Base-by-base conservation (phyloP, 2,888 invertebrate species). In the Ormyrus thymus region DNA sequence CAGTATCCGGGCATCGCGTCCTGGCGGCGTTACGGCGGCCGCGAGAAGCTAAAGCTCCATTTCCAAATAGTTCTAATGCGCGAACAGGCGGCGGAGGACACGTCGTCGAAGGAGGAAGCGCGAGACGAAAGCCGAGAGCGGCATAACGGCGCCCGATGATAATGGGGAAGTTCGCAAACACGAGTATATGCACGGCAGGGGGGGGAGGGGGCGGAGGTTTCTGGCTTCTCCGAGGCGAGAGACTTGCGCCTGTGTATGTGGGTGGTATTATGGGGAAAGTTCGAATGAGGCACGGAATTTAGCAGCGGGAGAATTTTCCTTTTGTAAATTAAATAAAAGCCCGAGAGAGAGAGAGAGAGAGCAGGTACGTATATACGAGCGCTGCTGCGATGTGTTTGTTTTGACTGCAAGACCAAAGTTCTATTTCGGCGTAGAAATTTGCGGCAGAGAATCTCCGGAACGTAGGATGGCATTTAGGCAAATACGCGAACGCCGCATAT, bases 161-260 rank as follows among this genome's bases (percentile, higher is more conserved):
- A 83, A 83, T 83, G 83, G 83, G 75, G 76, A 82, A 81, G 82
- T 84, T 83, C 75, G 82, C 78, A 83, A 84, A 83, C 82, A 83
- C 79, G 81, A 75, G 46, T 29, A 13, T 74, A 48, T 48, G 7
- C 43, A 43, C 29, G 15, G 29, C 7, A 29, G 13, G 13, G n/a
- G 58, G 46, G 58, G n/a, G 58, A 48, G 58, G 46, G 29, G 29
- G 29, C 29, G 29, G 48, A 10, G 59, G 51, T 43, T 59, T 77
- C 77, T 59, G 72, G 68, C 73, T 78, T 78, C 61, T 11, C 61
- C 5, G 29, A 66, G 15, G 58, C 46, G 66, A 4, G 29, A 29
- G 29, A 29, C 29, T 62, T 59, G 29, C 13, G 46, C 56, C 59
- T 29, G 9, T 65, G 66, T 55, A 45, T 43, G 64, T 9, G 59